These are phyloP conservation scores for Camponotus pennsylvanicus DNA, from an alignment of 1,140 invertebrate genomes.

Conservation along the genomic window DNA sequence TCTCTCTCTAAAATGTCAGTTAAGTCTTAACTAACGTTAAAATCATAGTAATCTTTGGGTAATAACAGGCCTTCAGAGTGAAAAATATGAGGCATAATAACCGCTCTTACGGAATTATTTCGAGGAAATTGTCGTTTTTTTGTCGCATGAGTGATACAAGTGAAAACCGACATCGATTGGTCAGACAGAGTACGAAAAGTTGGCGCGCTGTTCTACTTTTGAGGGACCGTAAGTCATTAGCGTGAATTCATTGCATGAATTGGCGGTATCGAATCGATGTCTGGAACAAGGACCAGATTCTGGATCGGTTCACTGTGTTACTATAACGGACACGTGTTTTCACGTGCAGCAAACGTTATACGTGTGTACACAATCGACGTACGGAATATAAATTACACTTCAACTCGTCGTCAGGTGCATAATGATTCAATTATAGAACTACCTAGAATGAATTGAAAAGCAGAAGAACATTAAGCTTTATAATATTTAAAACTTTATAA, in stretches of 20 bases:
- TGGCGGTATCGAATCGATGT: constrained; percentile 47
- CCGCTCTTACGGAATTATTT: neutral
- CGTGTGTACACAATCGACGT: neutral
- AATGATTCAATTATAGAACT: neutral
- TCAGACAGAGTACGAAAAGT: neutral
- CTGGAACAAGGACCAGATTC: constrained; percentile 65
- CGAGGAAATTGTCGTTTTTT: neutral
- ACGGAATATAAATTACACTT: constrained; percentile 47
- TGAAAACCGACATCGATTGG: neutral
- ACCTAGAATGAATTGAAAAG: neutral
- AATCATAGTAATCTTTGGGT: neutral
- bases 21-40: neutral
- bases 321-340: constrained; percentile 73
- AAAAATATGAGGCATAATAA: constrained; percentile 33
- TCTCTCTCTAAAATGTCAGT: neutral
- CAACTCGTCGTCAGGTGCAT: neutral
- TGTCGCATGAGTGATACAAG: neutral
- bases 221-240: constrained; percentile 32
- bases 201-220: constrained; percentile 32
- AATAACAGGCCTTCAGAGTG: constrained; percentile 9
- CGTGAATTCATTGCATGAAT: constrained; percentile 45
- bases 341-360: constrained; percentile 42
- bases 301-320: constrained; percentile 77
- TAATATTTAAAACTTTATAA: neutral
- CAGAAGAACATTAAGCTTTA: neutral